Conservation (phyloP, 2,888 invertebrate species). For the Pseudanteris insignis region DNA sequence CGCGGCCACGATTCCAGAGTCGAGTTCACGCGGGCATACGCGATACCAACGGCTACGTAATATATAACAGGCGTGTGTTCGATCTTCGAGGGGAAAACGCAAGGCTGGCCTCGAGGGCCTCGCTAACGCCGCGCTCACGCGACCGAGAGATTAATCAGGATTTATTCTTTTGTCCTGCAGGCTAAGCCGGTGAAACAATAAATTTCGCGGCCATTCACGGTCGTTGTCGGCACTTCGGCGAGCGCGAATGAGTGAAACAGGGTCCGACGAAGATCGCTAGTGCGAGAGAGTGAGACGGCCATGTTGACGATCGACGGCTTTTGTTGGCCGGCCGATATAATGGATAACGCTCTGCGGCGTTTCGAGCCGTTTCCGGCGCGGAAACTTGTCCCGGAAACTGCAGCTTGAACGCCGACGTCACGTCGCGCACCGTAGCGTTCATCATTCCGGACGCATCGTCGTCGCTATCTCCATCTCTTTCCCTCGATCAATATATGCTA, state of each 20-base stretch:
- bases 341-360: slow-evolving; percentile 53
- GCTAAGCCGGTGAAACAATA: slow-evolving; percentile 63
- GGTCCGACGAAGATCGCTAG: background rate
- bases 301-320: slow-evolving; percentile 31
- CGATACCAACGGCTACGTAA: slow-evolving; percentile 38
- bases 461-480: slow-evolving; percentile 25
- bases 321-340: slow-evolving; percentile 58
- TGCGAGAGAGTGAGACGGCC: background rate
- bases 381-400: slow-evolving; percentile 59
- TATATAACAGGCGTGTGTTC: slow-evolving; percentile 36
- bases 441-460: slow-evolving; percentile 26
- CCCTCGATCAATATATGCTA: no score
- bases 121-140: slow-evolving; percentile 50
- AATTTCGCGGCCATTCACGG: slow-evolving; percentile 62
- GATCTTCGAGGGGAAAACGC: slow-evolving; percentile 32
- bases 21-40: slow-evolving; percentile 15
- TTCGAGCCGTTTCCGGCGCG: slow-evolving; percentile 59
- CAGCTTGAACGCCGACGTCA: slow-evolving; percentile 58
- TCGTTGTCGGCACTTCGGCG: slow-evolving; percentile 49
- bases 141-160: slow-evolving; percentile 63
- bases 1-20: slow-evolving; percentile 27
- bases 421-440: slow-evolving; percentile 25
- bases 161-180: slow-evolving; percentile 61
- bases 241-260: slow-evolving; percentile 46
- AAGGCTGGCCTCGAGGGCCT: slow-evolving; percentile 44